phyloP scores from a whole-genome alignment of 1,140 invertebrate genomes.

The Amphibalanus amphitrite region DNA sequence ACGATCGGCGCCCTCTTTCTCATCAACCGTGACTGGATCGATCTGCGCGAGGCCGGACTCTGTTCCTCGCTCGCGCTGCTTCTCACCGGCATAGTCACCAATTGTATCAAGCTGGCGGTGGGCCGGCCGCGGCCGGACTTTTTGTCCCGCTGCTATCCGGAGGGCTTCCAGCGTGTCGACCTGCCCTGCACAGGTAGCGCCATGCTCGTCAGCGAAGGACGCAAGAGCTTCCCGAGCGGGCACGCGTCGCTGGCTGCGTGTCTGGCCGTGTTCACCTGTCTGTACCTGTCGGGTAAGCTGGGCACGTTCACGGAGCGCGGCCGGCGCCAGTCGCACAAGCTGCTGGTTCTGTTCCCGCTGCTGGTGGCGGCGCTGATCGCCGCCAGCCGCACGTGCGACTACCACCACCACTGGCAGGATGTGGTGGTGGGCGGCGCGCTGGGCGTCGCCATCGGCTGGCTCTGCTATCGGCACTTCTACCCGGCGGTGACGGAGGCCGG shows the following conservation, averaged over 20 bases:
- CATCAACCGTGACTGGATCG: conserved; percentile 38
- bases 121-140: conserved; percentile 69
- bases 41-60: conserved; percentile 41
- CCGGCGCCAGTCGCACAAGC: conserved; percentile 40
- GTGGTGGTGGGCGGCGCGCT: no score
- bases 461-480: no score
- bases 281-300: conserved; percentile 55
- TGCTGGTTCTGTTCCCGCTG: conserved; percentile 41
- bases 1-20: conserved; percentile 39
- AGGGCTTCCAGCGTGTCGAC: conserved; percentile 36
- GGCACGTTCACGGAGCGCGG: conserved; percentile 41
- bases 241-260: conserved; percentile 45
- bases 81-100: conserved; percentile 52
- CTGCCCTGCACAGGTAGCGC: conserved; percentile 48
- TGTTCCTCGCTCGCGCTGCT: conserved; percentile 44
- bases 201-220: conserved; percentile 47
- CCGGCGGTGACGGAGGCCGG: no score
- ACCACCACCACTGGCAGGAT: conserved; percentile 77
- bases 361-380: conserved; percentile 45
- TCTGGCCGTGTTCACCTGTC: conserved; percentile 34
- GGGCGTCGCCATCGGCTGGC: no score
- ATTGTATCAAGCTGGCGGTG: conserved; percentile 54
- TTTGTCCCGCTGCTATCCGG: conserved; percentile 63
- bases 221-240: conserved; percentile 78
- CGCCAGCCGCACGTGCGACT: conserved; percentile 62